These are phyloP conservation scores for Halcyon badia DNA, from an alignment of 2,797 vertebrate genomes.

Conservation along the genomic window DNA sequence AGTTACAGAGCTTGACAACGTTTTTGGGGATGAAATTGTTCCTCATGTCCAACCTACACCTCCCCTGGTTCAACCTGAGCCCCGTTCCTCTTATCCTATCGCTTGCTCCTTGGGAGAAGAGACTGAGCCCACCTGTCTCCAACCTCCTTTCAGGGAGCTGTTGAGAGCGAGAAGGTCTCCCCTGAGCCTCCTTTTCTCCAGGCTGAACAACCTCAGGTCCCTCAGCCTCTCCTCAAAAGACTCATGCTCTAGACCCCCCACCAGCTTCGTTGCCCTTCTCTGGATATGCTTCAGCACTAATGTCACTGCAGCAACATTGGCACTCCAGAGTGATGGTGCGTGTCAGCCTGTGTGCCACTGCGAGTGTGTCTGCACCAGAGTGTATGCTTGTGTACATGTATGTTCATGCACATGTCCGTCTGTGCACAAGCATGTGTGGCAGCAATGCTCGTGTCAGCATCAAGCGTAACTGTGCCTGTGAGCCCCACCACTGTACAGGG, in stretches of 20 bases:
- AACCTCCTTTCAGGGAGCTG: neutral
- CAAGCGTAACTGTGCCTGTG: fast-evolving
- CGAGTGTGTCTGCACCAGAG: fast-evolving
- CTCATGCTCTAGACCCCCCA: neutral
- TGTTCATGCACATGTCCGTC: neutral
- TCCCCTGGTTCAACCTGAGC: neutral
- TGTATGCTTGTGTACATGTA: neutral
- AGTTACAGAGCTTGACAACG: neutral
- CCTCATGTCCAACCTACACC: neutral
- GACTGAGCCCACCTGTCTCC: neutral
- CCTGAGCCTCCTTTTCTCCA: neutral
- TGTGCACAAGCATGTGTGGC: neutral
- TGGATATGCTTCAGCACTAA: neutral
- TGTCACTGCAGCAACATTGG: neutral
- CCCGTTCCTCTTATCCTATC: neutral
- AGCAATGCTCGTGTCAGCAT: fast-evolving
- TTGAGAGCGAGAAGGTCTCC: neutral
- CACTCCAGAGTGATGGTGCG: fast-evolving
- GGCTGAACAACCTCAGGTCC: neutral
- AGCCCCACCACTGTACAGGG: neutral
- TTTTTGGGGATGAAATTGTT: neutral
- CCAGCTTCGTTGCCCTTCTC: too few species aligned
- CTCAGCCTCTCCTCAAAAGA: neutral
- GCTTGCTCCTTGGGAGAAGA: neutral
- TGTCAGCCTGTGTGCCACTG: neutral